Base-by-base conservation (phyloP, 2,797 vertebrate genomes). In the Odontamblyopus rebecca region DNA sequence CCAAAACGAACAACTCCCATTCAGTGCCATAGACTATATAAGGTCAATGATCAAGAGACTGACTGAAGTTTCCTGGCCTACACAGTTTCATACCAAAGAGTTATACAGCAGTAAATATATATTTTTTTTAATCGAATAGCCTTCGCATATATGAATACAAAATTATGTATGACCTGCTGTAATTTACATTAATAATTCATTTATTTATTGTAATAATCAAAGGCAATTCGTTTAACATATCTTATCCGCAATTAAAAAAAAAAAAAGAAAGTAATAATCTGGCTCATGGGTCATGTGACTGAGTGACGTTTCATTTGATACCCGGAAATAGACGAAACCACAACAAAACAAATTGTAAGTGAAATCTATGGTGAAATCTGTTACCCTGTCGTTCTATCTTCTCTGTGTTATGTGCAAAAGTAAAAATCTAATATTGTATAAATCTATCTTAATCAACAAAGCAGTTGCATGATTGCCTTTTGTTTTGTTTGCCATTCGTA, bases 241-340 rank as follows among this genome's bases (percentile, higher is more conserved):
- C 0, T 53, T 44, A 44, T 13, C 13, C 12, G 3, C 13, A 44
- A 44, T 3, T 44, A 3, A 13, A 54, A 54, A 53, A n/a, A 53
- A 18, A 53, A 0, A 51, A 16, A 0, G 1, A 51, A 51, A 1
- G 16, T 54, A 54, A 51, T 19, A 6, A 6, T 19, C 51, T 6
- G 51, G 19, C 54, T 56, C n/a, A 26, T 11, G 1, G 8, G n/a
- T 26, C 54, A 56, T 26, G 72, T 83, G 84, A 75, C 68, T 6
- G 1, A 12, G 38, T 85, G 78, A 80, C 80, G 80, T 80, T 4
- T 11, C 18, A 74, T 26, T 5, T 66, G 35, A 62, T 78, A 54
- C 54, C 57, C 54, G 77, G 77, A 84, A 86, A 50, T 75, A 65
- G 41, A 6, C 1, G 2, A 50, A 56, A 66, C 41, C 8, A 68